Conservation (phyloP, 2,797 vertebrate genomes). For the Xenops minutus region DNA sequence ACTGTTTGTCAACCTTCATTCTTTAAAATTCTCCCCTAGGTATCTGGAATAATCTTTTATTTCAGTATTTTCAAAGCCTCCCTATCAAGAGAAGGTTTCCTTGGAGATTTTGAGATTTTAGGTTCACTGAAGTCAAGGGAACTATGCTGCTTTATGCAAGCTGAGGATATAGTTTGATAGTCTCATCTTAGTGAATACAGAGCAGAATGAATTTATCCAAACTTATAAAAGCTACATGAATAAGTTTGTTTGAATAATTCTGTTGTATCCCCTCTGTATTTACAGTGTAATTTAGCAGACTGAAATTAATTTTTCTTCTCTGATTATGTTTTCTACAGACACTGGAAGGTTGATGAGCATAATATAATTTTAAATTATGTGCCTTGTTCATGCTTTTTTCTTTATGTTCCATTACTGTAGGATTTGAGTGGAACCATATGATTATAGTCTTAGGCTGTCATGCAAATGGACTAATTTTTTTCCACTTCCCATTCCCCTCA, state of each 20-base stretch:
- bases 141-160: background rate
- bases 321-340: slow-evolving; percentile 60
- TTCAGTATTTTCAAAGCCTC: slow-evolving; percentile 47
- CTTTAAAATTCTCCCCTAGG: slow-evolving; percentile 8
- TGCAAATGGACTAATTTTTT: slow-evolving; percentile 77
- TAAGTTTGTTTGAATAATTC: slow-evolving; percentile 53
- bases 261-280: slow-evolving; percentile 27
- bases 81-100: slow-evolving; percentile 28
- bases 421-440: slow-evolving; percentile 73
- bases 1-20: background rate
- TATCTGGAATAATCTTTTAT: slow-evolving; percentile 33
- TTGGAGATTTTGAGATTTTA: slow-evolving; percentile 30
- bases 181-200: slow-evolving; percentile 29
- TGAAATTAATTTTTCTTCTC: slow-evolving; percentile 72
- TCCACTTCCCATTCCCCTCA: slow-evolving; percentile 68
- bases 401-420: slow-evolving; percentile 64
- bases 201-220: slow-evolving; percentile 34
- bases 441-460: slow-evolving; percentile 77
- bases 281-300: slow-evolving; percentile 46
- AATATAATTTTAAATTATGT: slow-evolving; percentile 57
- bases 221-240: slow-evolving; percentile 48
- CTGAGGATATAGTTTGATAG: slow-evolving; percentile 8
- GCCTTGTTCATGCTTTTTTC: slow-evolving; percentile 63
- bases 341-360: slow-evolving; percentile 62
- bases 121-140: slow-evolving; percentile 10